Percentiles rank a stretch among this genome's conserved stretches.
Conservation (phyloP, 2,888 invertebrate species). For the Melinopterus prodromus region DNA sequence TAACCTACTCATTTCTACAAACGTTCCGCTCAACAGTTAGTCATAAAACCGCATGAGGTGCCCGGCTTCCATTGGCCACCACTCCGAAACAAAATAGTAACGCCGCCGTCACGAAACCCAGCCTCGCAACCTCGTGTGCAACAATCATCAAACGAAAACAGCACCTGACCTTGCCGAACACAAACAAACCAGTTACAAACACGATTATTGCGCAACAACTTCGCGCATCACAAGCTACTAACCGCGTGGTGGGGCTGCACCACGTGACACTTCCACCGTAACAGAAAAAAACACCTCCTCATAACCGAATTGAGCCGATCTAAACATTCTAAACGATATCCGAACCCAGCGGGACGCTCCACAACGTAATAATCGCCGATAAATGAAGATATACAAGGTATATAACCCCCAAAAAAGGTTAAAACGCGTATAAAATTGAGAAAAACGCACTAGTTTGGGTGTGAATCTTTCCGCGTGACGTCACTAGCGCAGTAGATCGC, state of each 20-base stretch:
- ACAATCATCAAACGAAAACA: neutral
- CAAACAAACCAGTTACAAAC: conserved; percentile 16
- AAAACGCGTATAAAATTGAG: no score
- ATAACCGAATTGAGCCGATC: neutral
- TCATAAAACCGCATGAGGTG: neutral
- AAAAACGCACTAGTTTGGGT: neutral
- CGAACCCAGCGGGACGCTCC: neutral
- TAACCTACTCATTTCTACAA: neutral
- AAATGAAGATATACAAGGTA: neutral
- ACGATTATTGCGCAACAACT: conserved; percentile 36
- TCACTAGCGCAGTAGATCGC: conserved; percentile 59
- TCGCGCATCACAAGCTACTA: conserved; percentile 43
- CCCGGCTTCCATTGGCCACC: neutral
- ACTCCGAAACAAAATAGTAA: neutral
- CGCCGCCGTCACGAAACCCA: neutral
- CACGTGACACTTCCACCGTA: conserved; percentile 22
- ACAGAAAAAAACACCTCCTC: neutral
- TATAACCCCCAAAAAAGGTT: neutral
- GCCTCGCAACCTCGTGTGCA: neutral
- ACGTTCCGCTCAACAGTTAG: neutral
- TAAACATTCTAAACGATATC: neutral
- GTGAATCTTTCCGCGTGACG: conserved; percentile 53
- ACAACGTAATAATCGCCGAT: neutral
- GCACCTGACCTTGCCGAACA: conserved; percentile 13
- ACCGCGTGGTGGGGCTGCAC: conserved; percentile 30